A percentile compares a stretch with the other conserved stretches of the same genome.
Evolutionary conservation across 2,797 vertebrate species (phyloP).

Genomic region (Eulemur albifrons): DNA sequence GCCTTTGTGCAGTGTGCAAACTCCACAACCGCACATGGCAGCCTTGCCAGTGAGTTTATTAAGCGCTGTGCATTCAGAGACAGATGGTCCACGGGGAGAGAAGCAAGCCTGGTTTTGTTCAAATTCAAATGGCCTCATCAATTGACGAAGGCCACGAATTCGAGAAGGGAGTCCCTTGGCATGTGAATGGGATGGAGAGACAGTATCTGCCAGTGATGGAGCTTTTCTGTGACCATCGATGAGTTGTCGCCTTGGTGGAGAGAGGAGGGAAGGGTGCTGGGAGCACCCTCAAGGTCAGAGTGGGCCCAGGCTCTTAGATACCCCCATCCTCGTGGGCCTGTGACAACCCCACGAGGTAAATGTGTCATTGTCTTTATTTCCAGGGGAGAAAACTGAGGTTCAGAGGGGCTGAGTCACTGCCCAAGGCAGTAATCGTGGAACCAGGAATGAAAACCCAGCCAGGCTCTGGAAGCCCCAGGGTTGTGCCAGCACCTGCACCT

Average conservation of each 20-base stretch:
- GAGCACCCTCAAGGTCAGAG: background rate
- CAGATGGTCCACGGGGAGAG: accelerated
- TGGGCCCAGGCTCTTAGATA: background rate
- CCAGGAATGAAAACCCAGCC: background rate
- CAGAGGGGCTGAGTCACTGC: background rate
- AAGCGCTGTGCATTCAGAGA: background rate
- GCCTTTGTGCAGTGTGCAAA: background rate
- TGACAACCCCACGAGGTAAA: background rate
- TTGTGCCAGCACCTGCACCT: background rate
- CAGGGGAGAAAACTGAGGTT: background rate
- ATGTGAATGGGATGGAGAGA: background rate
- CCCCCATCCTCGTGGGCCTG: too few relatives aligned
- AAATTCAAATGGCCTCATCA: background rate
- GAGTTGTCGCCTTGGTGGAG: background rate
- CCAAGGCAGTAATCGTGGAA: background rate
- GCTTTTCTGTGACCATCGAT: background rate
- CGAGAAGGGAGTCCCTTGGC: too few relatives aligned
- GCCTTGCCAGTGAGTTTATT: too few relatives aligned
- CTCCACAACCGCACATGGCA: background rate
- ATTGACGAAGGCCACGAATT: accelerated
- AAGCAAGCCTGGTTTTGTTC: background rate
- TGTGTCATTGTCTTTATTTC: too few relatives aligned
- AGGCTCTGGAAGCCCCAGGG: background rate
- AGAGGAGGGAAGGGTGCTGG: background rate
- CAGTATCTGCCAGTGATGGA: background rate